phyloP scores from a whole-genome alignment of 1,140 invertebrate species.

The Bombus polaris region DNA sequence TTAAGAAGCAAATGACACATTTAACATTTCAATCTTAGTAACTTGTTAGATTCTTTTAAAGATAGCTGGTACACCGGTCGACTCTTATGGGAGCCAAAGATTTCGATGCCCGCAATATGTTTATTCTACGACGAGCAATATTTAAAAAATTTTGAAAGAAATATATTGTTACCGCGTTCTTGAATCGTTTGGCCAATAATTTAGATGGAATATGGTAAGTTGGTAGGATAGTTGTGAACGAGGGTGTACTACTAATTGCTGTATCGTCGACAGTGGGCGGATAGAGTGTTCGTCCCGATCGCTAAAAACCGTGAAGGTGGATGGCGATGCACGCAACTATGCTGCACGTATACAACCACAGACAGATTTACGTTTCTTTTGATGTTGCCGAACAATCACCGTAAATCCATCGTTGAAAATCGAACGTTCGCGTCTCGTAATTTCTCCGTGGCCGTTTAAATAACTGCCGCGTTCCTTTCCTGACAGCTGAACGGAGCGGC shows the following conservation, averaged over 20 bases:
- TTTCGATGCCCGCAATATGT: too few relatives aligned
- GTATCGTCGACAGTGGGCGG: constrained; percentile 7
- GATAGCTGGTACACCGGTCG: too few relatives aligned
- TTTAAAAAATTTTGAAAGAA: too few relatives aligned
- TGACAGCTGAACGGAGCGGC: neutral
- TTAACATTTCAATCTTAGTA: too few relatives aligned
- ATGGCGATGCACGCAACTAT: neutral
- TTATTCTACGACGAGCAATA: too few relatives aligned
- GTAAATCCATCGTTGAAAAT: constrained; percentile 36
- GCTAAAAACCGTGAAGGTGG: constrained; percentile 17
- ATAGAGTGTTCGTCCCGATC: neutral
- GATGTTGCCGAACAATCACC: constrained; percentile 33
- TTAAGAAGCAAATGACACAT: too few relatives aligned
- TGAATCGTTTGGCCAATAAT: too few relatives aligned
- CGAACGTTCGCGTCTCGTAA: constrained; percentile 18
- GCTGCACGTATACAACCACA: too few relatives aligned
- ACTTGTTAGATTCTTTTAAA: too few relatives aligned
- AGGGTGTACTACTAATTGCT: constrained; percentile 26
- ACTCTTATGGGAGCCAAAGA: too few relatives aligned
- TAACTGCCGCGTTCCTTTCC: neutral
- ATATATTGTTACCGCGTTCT: too few relatives aligned
- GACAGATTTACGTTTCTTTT: constrained; percentile 24
- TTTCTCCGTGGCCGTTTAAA: constrained; percentile 16
- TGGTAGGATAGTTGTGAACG: neutral
- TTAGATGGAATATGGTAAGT: neutral